phyloP scores from a whole-genome alignment of 1,140 invertebrate genomes.

The Coelopa frigida region DNA sequence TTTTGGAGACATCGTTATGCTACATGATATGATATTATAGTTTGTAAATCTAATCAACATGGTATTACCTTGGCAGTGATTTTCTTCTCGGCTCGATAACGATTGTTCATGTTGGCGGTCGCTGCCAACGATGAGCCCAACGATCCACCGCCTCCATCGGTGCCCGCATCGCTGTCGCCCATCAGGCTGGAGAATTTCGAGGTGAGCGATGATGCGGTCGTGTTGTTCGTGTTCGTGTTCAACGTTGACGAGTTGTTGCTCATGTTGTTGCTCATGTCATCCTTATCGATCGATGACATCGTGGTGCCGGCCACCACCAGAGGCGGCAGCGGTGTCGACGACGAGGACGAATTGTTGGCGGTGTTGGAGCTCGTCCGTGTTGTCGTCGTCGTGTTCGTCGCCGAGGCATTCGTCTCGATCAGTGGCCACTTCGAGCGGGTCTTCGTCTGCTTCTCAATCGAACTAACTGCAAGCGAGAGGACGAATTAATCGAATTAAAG shows the following conservation, averaged over 20 bases:
- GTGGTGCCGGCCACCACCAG: conserved; percentile 19
- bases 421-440: conserved; percentile 39
- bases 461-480: conserved; percentile 29
- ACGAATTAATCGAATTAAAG: too few species aligned
- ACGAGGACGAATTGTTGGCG: conserved; percentile 37
- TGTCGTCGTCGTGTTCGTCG: conserved; percentile 27
- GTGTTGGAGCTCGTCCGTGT: conserved; percentile 39
- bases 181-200: conserved; percentile 39
- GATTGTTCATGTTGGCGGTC: conserved; percentile 34
- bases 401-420: conserved; percentile 34
- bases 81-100: conserved; percentile 43
- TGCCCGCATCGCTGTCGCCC: conserved; percentile 34
- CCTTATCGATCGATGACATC: conserved; percentile 36
- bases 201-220: conserved; percentile 30
- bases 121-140: too few species aligned
- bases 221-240: conserved; percentile 29
- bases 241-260: too few species aligned
- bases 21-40: neutral
- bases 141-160: conserved; percentile 13
- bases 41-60: neutral
- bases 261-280: conserved; percentile 37
- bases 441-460: conserved; percentile 43
- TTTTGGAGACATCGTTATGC: neutral
- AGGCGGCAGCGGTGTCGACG: conserved; percentile 27
- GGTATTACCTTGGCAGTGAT: conserved; percentile 43